Percentiles rank a stretch among this genome's conserved stretches.
Conservation (phyloP, 2,113 vertebrate species). For the Myotis brandtii region DNA sequence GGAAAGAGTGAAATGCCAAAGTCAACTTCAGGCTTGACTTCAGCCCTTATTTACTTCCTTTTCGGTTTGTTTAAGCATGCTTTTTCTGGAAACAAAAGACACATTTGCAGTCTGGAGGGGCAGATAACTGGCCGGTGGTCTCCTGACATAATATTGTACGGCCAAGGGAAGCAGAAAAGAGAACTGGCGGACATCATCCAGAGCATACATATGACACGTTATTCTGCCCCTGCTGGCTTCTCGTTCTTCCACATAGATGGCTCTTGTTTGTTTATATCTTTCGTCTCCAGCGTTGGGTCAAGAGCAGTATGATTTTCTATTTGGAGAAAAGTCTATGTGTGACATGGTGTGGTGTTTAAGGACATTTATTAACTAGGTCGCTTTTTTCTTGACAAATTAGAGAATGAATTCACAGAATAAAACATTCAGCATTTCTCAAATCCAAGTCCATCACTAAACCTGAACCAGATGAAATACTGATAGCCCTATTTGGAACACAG, state of each 20-base stretch:
- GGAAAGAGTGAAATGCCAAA: slow-evolving; percentile 66
- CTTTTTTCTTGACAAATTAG: not conserved
- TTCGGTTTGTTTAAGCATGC: slow-evolving; percentile 54
- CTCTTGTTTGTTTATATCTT: not conserved
- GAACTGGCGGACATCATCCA: not conserved
- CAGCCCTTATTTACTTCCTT: slow-evolving; percentile 69
- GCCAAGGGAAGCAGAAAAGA: slow-evolving; percentile 53
- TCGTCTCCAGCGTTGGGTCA: not conserved
- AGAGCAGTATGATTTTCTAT: not conserved
- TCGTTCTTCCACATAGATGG: not conserved
- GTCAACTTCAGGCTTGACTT: slow-evolving; percentile 61
- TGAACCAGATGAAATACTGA: not conserved
- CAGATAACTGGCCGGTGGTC: slow-evolving; percentile 46
- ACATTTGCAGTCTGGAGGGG: slow-evolving; percentile 59
- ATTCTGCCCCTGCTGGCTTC: not conserved
- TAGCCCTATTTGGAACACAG: not conserved
- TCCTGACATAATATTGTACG: not conserved
- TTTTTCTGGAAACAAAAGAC: slow-evolving; percentile 71
- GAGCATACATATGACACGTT: not conserved
- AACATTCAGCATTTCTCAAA: not conserved
- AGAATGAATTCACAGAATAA: not conserved
- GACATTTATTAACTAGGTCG: not conserved
- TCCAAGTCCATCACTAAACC: not conserved
- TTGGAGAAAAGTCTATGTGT: not conserved
- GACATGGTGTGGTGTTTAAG: not conserved